Evolutionary conservation across 2,888 invertebrate genomes (phyloP), one percentile per base, ranked within the genome.

Genomic region (Eupithecia dodoneata): DNA sequence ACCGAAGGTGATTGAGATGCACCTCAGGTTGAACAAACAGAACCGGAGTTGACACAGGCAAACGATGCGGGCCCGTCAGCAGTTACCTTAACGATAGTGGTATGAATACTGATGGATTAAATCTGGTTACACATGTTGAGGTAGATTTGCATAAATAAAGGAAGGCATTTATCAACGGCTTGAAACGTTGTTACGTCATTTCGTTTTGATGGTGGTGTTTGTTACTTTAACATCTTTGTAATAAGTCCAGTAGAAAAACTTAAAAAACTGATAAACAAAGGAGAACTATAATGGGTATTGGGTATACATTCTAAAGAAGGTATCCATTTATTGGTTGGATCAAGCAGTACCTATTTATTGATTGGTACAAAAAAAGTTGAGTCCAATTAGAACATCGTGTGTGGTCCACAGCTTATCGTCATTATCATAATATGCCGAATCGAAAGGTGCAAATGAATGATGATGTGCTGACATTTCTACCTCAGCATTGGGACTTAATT

Each of bases 11-110:
- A 86, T 92, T 92, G 83, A 81, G 81, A 92, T 92, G 89, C 92
- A 85, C 74, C 86, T 89, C 92, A 89, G 87, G 90, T 88, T 84
- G 83, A 80, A 82, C 83, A 87, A 87, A 89, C 91, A 91, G 86
- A 87, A 87, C 87, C 82, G 78, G 80, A 85, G 90, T 91, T 91
- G 89, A 91, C 91, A 90, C 86, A 89, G 84, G 89, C 90, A 89
- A 91, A 90, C 91, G 88, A 91, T 89, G 89, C 91, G 88, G 87
- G 89, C 81, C 76, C 85, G 88, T 87, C 86, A 86, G 82, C 85
- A 83, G 86, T 85, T 87, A 84, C 86, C 85, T 85, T 88, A 83
- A 81, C 81, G 83, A 84, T 82, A 83, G 83, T 82, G 87, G 81
- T 82, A 81, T 84, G 87, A 87, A 88, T 88, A 87, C 87, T 86